Evolutionary conservation across 2,113 vertebrate genomes (phyloP).

Genomic region (Beaufortia kweichowensis): DNA sequence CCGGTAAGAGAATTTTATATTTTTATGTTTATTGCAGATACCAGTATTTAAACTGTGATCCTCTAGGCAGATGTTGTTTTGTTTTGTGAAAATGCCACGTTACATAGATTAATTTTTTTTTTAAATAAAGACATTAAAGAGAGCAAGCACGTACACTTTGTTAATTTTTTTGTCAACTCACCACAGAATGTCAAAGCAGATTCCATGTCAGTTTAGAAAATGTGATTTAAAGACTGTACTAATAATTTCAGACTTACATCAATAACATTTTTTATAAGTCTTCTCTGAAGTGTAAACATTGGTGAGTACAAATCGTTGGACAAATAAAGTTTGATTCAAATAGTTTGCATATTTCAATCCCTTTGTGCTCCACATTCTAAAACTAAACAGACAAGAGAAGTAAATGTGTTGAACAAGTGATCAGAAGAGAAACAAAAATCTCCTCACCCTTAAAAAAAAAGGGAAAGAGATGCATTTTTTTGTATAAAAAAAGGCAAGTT

Average conservation of each 20-base stretch:
- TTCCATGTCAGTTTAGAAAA: background rate
- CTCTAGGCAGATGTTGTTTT: background rate
- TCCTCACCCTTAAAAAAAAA: too few species aligned
- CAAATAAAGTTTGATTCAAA: too few species aligned
- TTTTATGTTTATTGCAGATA: background rate
- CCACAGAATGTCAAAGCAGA: background rate
- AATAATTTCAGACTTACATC: background rate
- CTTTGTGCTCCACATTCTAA: too few species aligned
- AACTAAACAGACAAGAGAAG: too few species aligned
- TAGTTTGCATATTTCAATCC: too few species aligned
- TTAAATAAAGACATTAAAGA: background rate
- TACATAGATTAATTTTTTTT: background rate
- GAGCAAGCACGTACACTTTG: background rate
- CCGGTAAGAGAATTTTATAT: constrained; percentile 77
- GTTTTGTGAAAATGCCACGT: background rate
- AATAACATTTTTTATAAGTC: background rate
- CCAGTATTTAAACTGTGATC: background rate
- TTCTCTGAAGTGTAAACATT: background rate
- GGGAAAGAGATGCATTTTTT: too few species aligned
- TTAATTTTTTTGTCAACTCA: background rate
- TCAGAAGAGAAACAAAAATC: too few species aligned
- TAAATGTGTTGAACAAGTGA: too few species aligned
- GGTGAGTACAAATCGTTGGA: background rate
- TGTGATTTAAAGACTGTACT: background rate
- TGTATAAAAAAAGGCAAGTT: too few species aligned